phyloP scores from a whole-genome alignment of 2,888 invertebrate genomes.

The Idaea biselata region DNA sequence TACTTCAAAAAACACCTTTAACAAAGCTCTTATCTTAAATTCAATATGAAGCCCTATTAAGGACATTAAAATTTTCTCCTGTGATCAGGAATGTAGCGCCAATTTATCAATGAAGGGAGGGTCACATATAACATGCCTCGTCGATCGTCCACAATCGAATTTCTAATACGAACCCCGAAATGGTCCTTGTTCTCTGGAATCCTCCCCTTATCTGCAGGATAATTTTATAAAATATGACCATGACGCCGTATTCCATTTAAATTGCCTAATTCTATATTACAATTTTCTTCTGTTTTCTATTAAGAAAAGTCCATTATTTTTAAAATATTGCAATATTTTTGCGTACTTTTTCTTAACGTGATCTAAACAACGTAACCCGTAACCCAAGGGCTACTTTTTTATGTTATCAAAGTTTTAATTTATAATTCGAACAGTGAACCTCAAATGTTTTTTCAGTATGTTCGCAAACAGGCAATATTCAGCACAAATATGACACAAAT shows the following conservation, averaged over 20 bases:
- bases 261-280: background rate
- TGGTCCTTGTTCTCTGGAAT: background rate
- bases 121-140: background rate
- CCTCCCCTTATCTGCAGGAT: background rate
- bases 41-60: background rate
- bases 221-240: background rate
- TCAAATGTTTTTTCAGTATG: background rate
- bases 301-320: background rate
- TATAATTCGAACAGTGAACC: background rate
- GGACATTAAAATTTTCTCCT: background rate
- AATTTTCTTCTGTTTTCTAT: background rate
- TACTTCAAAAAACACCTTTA: background rate
- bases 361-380: background rate
- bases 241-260: background rate
- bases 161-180: background rate
- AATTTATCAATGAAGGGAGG: background rate
- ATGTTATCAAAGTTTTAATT: too few species aligned
- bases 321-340: background rate
- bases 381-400: too few species aligned
- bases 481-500: background rate
- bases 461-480: background rate
- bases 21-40: background rate
- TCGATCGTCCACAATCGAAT: background rate
- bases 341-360: background rate
- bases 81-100: background rate